Conservation (phyloP, 1,140 invertebrate genomes). For the Teleogryllus occipitalis region DNA sequence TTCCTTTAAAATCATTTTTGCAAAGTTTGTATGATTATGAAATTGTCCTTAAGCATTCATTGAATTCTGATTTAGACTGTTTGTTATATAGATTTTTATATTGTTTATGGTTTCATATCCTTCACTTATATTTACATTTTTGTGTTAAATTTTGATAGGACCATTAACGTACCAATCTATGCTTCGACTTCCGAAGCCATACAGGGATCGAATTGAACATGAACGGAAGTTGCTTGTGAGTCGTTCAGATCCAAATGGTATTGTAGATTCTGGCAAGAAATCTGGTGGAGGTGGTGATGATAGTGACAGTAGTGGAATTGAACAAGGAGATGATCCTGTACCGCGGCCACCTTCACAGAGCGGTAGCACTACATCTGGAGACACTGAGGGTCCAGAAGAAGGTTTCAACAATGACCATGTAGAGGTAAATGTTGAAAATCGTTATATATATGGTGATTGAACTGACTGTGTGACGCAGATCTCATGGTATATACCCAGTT, state of each 20-base stretch:
- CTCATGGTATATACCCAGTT: too few relatives aligned
- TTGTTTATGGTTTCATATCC: too few relatives aligned
- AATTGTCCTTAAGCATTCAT: too few relatives aligned
- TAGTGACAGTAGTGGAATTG: slow-evolving; percentile 42
- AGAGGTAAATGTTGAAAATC: slow-evolving; percentile 20
- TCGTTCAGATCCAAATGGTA: not conserved
- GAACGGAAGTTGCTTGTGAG: slow-evolving; percentile 19
- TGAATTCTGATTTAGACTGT: too few relatives aligned
- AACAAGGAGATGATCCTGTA: slow-evolving; percentile 40
- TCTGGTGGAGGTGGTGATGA: slow-evolving; percentile 21
- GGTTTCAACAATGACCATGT: slow-evolving; percentile 28
- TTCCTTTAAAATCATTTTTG: too few relatives aligned
- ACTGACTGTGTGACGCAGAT: too few relatives aligned
- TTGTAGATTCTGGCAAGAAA: not conserved
- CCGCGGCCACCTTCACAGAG: slow-evolving; percentile 14
- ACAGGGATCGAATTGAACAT: slow-evolving; percentile 39
- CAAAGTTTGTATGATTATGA: too few relatives aligned
- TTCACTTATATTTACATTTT: too few relatives aligned
- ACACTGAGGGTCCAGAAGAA: slow-evolving; percentile 64
- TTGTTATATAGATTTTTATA: too few relatives aligned
- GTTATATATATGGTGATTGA: not conserved
- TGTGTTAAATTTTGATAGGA: slow-evolving; percentile 35
- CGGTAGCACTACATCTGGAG: slow-evolving; percentile 42
- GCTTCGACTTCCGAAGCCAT: slow-evolving; percentile 67
- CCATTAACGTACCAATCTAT: slow-evolving; percentile 77